Conservation (phyloP, 2,888 invertebrate species). For the Diloba caeruleocephala region DNA sequence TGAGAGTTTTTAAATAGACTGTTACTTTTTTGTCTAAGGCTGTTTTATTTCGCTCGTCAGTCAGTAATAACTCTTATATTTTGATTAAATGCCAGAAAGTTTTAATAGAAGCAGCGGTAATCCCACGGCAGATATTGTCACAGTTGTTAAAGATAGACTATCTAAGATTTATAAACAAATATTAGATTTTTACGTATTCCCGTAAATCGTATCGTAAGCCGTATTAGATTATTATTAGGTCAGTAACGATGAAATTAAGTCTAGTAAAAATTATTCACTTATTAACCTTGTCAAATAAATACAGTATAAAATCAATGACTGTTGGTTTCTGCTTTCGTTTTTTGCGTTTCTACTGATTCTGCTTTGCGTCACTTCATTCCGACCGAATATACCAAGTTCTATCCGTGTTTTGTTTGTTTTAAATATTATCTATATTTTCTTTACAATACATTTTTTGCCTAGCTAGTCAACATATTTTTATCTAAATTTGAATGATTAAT, state of each 20-base stretch:
- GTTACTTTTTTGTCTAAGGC: slow-evolving; percentile 9
- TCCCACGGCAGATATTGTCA: slow-evolving; percentile 1
- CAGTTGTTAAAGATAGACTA: not conserved
- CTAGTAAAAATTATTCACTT: not conserved
- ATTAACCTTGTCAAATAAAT: slow-evolving; percentile 7
- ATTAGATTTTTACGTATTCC: no score
- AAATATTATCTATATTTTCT: no score
- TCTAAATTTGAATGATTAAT: no score
- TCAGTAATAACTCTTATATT: slow-evolving; percentile 7
- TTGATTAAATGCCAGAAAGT: slow-evolving; percentile 47
- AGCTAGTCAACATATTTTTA: no score
- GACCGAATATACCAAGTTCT: no score
- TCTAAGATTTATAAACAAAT: no score
- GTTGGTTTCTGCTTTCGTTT: slow-evolving; percentile 4
- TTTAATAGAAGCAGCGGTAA: slow-evolving; percentile 16
- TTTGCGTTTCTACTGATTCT: not conserved
- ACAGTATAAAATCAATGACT: slow-evolving; percentile 5
- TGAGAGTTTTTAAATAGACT: slow-evolving; percentile 22
- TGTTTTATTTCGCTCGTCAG: slow-evolving; percentile 15
- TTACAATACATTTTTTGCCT: no score
- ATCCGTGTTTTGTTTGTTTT: no score
- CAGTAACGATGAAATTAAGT: not conserved
- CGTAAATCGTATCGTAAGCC: not conserved
- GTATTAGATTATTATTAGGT: not conserved
- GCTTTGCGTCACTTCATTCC: slow-evolving; percentile 8